These are phyloP conservation scores for Chaenogobius annularis DNA, from an alignment of 2,113 vertebrate genomes.

Conservation along the genomic window DNA sequence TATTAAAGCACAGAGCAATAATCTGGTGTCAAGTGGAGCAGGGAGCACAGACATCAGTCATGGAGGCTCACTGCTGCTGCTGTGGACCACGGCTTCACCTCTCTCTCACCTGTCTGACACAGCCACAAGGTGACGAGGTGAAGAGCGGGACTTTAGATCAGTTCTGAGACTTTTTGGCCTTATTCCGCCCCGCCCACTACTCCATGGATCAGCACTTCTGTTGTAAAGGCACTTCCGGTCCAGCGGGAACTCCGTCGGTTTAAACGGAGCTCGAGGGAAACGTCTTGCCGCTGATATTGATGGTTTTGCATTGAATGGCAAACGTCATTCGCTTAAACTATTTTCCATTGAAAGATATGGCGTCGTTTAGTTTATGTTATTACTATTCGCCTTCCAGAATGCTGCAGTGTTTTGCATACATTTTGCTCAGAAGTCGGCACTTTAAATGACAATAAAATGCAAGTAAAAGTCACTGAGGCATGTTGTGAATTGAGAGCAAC, in stretches of 20 bases:
- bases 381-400: neutral
- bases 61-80: slow-evolving; percentile 35
- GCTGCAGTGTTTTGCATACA: neutral
- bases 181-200: no score
- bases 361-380: neutral
- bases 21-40: slow-evolving; percentile 73
- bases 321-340: neutral
- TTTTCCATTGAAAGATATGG: neutral
- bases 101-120: slow-evolving; percentile 23
- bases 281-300: no score
- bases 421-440: neutral
- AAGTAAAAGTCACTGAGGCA: slow-evolving; percentile 1
- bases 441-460: neutral
- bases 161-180: neutral
- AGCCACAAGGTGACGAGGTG: slow-evolving; percentile 11
- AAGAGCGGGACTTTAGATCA: slow-evolving; percentile 4
- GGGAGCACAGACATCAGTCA: slow-evolving; percentile 70
- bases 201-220: no score
- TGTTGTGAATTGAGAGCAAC: neutral
- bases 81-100: slow-evolving; percentile 36
- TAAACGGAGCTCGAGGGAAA: no score
- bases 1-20: slow-evolving; percentile 71
- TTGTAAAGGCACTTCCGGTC: no score
- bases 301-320: neutral
- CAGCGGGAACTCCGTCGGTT: no score